phyloP scores from a whole-genome alignment of 2,888 invertebrate species.

The Dichetophora obliterata region DNA sequence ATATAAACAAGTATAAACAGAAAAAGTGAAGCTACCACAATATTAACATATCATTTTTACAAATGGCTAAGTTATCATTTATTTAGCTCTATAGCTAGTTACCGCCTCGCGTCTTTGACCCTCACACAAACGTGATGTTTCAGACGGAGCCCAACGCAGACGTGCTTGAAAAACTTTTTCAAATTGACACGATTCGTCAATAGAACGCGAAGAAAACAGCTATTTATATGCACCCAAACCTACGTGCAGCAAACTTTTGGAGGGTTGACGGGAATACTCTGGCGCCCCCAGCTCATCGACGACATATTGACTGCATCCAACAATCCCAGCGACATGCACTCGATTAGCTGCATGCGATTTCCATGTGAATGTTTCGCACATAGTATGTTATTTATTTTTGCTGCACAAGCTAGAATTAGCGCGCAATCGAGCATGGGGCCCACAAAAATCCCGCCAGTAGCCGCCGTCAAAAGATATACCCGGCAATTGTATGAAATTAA shows the following conservation, averaged over 20 bases:
- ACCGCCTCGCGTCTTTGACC: background rate
- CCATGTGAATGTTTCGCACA: slow-evolving; percentile 36
- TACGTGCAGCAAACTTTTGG: background rate
- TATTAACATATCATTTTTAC: slow-evolving; percentile 22
- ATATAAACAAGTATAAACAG: background rate
- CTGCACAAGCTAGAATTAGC: slow-evolving; percentile 26
- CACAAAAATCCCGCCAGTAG: background rate
- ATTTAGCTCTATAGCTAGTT: background rate
- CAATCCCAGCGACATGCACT: slow-evolving; percentile 13
- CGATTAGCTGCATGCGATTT: slow-evolving; percentile 45
- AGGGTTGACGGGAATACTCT: background rate
- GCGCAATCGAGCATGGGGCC: background rate
- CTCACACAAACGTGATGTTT: background rate
- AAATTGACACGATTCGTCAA: slow-evolving; percentile 23
- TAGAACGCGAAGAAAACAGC: background rate
- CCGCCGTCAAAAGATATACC: background rate
- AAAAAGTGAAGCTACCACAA: background rate
- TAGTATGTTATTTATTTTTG: slow-evolving; percentile 40
- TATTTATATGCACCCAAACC: slow-evolving; percentile 10
- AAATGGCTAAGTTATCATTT: slow-evolving; percentile 29
- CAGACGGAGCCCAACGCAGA: background rate
- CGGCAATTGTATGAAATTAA: slow-evolving; percentile 18
- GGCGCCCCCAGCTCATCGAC: background rate
- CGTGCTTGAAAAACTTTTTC: slow-evolving; percentile 23
- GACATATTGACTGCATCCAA: slow-evolving; percentile 11